phyloP scores from a whole-genome alignment of 2,888 invertebrate species.

The Gastracanthus pulcherrimus region DNA sequence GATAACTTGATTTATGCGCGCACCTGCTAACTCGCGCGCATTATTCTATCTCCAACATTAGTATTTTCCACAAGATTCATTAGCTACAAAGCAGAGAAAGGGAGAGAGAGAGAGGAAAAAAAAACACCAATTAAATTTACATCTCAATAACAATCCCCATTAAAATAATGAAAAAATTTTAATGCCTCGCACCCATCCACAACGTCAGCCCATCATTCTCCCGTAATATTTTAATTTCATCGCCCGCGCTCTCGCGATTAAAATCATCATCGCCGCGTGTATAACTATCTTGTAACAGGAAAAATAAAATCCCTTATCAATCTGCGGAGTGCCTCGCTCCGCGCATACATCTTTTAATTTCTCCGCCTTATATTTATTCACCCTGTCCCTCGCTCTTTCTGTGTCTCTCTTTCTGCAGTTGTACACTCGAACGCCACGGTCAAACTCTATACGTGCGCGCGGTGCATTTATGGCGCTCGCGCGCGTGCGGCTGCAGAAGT shows the following conservation, averaged over 20 bases:
- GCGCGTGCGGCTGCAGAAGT: conserved; percentile 53
- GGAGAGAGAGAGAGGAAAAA: neutral
- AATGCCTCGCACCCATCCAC: neutral
- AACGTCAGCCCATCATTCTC: neutral
- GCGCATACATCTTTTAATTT: conserved; percentile 15
- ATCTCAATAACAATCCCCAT: neutral
- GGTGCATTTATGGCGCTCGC: conserved; percentile 50
- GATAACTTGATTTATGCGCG: too few relatives aligned
- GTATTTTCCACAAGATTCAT: too few relatives aligned
- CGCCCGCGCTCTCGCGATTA: conserved; percentile 4
- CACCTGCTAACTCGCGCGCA: too few relatives aligned
- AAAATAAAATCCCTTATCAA: conserved; percentile 41
- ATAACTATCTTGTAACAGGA: neutral
- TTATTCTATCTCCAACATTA: too few relatives aligned
- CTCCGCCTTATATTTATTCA: conserved; percentile 20
- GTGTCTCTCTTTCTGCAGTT: neutral
- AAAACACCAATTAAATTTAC: conserved; percentile 22
- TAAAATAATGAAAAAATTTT: conserved; percentile 22
- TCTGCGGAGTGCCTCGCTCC: neutral
- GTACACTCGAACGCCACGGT: neutral
- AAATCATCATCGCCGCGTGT: neutral
- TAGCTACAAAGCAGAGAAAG: too few relatives aligned
- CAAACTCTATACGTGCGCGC: neutral
- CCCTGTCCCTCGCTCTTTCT: conserved; percentile 19
- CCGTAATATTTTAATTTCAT: conserved; percentile 20